These are phyloP conservation scores for Podabrus alpinus DNA, from an alignment of 2,888 invertebrate species.

Conservation along the genomic window DNA sequence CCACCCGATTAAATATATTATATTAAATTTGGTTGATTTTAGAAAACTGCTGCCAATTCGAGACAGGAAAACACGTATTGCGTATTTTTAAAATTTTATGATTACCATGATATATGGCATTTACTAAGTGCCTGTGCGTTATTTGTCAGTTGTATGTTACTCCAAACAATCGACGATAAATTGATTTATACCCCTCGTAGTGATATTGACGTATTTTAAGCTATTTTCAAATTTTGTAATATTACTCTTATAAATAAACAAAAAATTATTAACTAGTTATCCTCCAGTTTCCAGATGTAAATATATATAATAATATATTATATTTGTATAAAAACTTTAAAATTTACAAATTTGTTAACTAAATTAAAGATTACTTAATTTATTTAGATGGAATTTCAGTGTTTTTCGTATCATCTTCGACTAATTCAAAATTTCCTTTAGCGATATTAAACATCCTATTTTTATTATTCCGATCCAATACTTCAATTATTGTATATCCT, in stretches of 20 bases:
- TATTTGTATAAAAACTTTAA: background rate
- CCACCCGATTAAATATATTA: too few relatives aligned
- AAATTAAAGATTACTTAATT: background rate
- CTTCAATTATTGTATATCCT: slow-evolving; percentile 74
- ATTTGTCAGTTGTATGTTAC: slow-evolving; percentile 8
- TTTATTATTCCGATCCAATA: slow-evolving; percentile 56
- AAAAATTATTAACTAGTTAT: too few relatives aligned
- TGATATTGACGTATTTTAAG: slow-evolving; percentile 9
- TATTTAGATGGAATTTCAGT: background rate
- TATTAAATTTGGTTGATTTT: background rate
- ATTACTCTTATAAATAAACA: background rate
- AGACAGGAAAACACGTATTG: slow-evolving; percentile 4
- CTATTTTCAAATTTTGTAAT: background rate
- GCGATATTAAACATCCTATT: slow-evolving; percentile 51
- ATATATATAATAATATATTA: background rate
- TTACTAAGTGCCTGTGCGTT: slow-evolving; percentile 5
- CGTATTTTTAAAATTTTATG: background rate
- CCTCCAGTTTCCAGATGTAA: too few relatives aligned
- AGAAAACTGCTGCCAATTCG: slow-evolving; percentile 8
- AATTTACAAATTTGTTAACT: background rate
- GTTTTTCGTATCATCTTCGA: slow-evolving; percentile 9
- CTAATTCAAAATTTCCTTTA: slow-evolving; percentile 32
- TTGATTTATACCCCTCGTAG: background rate
- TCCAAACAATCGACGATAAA: slow-evolving; percentile 2
- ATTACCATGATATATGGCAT: slow-evolving; percentile 14